Base-by-base conservation (phyloP, 2,888 invertebrate genomes). In the Xanthia icteritia region DNA sequence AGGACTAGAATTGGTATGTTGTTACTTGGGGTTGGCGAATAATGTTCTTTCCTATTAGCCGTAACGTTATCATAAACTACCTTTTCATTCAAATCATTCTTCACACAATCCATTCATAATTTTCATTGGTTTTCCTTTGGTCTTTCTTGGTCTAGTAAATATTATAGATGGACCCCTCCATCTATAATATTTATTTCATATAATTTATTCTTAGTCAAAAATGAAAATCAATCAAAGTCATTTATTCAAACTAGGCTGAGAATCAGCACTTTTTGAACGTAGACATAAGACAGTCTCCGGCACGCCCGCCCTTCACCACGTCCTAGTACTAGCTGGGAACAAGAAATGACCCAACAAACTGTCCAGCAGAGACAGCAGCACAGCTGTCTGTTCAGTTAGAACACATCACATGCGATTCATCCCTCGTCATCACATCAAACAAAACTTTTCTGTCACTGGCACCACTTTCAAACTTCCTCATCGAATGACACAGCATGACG, bases 1-100 rank as follows among this genome's bases (percentile, higher is more conserved):
- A 90, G 96, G 64, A 91, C 88, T 15, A 94, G 91, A 70, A 96
- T 96, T 45, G 96, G 96, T 96, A 39, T 88, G 92, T 64, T 39
- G n/a, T 39, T n/a, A 39, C n/a, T 39, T 23, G 36, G 5, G 13
- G 23, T n/a, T 5, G 54, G n/a, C 9, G 11, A n/a, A n/a, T 4
- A 54, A 54, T 54, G n/a, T n/a, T n/a, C 56, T 56, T n/a, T n/a
- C n/a, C 3, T n/a, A n/a, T 51, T 9, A 51, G 23, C 9, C 9
- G 20, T 54, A 23, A 54, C 23, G 3, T 23, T 23, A 54, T 9
- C 54, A 56, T n/a, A 11, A 56, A n/a, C 11, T 11, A 11, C 4
- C 1, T 56, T 56, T 56, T 56, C 4, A 56, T n/a, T 56, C n/a
- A 56, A 56, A n/a, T 11, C 4, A n/a, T n/a, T 56, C 11, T 3